Evolutionary conservation across 2,888 invertebrate genomes (phyloP).

Genomic region (Plemyria rubiginata): DNA sequence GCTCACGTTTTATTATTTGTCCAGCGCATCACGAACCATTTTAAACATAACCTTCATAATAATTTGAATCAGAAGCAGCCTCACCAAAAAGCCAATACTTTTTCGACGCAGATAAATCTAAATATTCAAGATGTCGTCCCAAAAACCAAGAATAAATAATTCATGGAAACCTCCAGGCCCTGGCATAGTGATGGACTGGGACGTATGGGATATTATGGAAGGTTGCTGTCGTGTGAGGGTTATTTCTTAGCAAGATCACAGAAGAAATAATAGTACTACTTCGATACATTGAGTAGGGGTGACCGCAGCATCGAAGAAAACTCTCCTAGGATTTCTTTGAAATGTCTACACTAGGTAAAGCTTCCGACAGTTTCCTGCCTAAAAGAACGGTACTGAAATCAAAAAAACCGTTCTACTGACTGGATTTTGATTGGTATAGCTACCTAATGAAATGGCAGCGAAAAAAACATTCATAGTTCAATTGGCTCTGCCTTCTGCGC

Average conservation of each 20-base stretch:
- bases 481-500: no score
- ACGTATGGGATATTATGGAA: constrained; percentile 39
- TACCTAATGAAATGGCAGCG: no score
- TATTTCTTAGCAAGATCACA: constrained; percentile 29
- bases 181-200: constrained; percentile 32
- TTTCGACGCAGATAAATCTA: constrained; percentile 52
- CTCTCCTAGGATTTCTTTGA: no score
- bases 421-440: no score
- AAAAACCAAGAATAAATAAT: constrained; percentile 55
- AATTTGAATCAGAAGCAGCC: constrained; percentile 41
- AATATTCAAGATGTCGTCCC: constrained; percentile 56
- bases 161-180: constrained; percentile 51
- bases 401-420: no score
- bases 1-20: constrained; percentile 11
- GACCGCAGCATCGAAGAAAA: constrained; percentile 14
- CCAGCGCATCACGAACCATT: constrained; percentile 3
- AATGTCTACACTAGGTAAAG: no score
- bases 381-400: no score
- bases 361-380: no score
- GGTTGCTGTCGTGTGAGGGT: constrained; percentile 34
- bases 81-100: constrained; percentile 49
- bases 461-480: no score
- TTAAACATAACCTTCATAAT: constrained; percentile 11
- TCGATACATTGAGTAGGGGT: constrained; percentile 27
- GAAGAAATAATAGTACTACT: neutral